Evolutionary conservation across 2,888 invertebrate species (phyloP).

Genomic region (Rhingia campestris): DNA sequence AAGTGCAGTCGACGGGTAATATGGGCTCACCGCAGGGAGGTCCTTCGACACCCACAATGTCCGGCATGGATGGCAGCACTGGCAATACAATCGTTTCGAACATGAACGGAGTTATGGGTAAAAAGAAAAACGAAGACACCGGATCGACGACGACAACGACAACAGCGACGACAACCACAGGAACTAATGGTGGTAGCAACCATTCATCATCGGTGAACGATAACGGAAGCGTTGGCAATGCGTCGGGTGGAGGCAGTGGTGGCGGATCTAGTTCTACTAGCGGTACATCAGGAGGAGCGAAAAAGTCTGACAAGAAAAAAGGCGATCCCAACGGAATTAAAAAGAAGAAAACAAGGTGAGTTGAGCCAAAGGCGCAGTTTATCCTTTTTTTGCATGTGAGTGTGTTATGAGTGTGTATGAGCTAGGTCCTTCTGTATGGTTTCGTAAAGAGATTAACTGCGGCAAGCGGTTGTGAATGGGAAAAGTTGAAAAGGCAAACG

Average conservation of each 20-base stretch:
- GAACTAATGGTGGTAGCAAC: constrained; percentile 52
- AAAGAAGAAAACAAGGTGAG: constrained; percentile 95
- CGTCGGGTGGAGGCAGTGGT: constrained; percentile 49
- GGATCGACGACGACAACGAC: constrained; percentile 57
- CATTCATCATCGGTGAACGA: constrained; percentile 71
- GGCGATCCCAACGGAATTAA: constrained; percentile 93
- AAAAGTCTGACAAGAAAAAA: constrained; percentile 91
- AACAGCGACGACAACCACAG: constrained; percentile 58
- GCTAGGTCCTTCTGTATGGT: constrained; percentile 29
- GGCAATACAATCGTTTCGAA: constrained; percentile 69
- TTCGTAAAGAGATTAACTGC: constrained; percentile 68
- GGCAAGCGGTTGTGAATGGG: constrained; percentile 60
- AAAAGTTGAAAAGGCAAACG: constrained; percentile 69
- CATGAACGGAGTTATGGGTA: constrained; percentile 71
- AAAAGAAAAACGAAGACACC: constrained; percentile 68
- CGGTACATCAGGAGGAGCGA: constrained; percentile 80
- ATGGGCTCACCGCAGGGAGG: constrained; percentile 59
- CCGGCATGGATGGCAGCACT: constrained; percentile 67
- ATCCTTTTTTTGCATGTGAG: constrained; percentile 36
- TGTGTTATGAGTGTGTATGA: constrained; percentile 14
- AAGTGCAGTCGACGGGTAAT: constrained; percentile 66
- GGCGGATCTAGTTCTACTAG: constrained; percentile 40
- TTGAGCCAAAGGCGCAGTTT: constrained; percentile 53
- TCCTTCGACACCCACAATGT: constrained; percentile 71
- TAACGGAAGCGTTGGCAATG: constrained; percentile 52